A percentile compares a stretch with the other conserved stretches of the same genome.
Evolutionary conservation across 2,113 vertebrate species (phyloP).

Genomic region (Aleadryas rufinucha): DNA sequence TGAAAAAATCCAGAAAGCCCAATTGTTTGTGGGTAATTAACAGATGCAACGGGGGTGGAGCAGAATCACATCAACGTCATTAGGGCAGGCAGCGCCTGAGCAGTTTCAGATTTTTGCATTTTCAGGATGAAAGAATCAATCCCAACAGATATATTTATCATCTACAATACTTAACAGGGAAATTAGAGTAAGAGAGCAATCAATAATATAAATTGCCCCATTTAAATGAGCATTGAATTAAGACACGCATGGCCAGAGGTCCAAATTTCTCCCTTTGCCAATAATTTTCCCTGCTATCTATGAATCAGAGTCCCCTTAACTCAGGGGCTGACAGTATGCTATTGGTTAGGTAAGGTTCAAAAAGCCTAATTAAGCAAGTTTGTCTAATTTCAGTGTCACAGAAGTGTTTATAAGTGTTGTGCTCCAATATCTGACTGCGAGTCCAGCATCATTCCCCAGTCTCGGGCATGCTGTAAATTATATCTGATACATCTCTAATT

Average conservation of each 20-base stretch:
- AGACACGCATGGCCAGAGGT: neutral
- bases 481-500: neutral
- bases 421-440: neutral
- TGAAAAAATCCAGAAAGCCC: neutral
- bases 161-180: neutral
- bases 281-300: neutral
- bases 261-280: neutral
- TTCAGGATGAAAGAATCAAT: neutral
- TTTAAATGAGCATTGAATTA: conserved; percentile 30
- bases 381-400: neutral
- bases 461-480: neutral
- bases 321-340: neutral
- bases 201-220: conserved; percentile 22
- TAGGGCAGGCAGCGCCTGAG: neutral
- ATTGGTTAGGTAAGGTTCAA: neutral
- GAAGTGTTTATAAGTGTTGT: neutral
- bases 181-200: neutral
- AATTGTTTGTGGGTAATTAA: neutral
- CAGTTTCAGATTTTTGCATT: neutral
- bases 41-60: neutral
- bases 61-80: neutral
- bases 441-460: neutral
- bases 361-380: neutral
- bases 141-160: neutral
- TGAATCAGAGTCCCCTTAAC: neutral